These are phyloP conservation scores for Turritopsis dohrnii DNA, from an alignment of 30 jellyfish, hydroid and myxozoan species.

Conservation along the genomic window DNA sequence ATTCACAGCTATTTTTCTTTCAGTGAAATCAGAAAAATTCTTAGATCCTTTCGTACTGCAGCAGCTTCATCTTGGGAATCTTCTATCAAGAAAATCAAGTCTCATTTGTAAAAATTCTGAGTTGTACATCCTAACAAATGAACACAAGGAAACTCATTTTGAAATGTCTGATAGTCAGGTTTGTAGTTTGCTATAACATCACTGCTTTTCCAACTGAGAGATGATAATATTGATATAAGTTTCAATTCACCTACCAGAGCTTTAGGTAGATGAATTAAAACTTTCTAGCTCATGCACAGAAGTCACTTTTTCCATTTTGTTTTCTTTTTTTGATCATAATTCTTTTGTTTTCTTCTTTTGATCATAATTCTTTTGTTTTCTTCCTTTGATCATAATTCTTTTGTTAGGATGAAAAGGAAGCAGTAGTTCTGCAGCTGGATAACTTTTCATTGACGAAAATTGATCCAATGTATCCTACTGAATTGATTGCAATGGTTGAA, in stretches of 20 bases:
- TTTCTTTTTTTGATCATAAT: background rate
- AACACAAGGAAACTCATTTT: constrained; percentile 15
- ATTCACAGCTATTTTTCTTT: background rate
- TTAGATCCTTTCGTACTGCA: constrained; percentile 70
- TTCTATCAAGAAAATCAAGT: constrained; percentile 50
- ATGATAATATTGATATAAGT: no score
- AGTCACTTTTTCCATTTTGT: background rate
- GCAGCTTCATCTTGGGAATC: constrained; percentile 59
- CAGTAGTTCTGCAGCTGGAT: background rate
- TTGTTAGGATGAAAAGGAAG: constrained; percentile 20
- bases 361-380: no score
- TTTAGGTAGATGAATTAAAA: background rate
- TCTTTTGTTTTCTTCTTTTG: no score
- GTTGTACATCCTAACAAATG: constrained; percentile 23
- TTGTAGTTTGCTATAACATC: background rate
- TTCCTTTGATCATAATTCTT: background rate
- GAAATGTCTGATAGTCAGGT: background rate
- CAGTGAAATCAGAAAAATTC: background rate
- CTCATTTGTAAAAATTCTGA: constrained; percentile 27
- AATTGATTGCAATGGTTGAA: constrained; percentile 45
- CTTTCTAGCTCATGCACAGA: background rate
- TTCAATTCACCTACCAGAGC: no score
- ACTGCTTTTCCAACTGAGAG: no score
- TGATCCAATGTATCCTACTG: constrained; percentile 82
- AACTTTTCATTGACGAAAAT: constrained; percentile 21